Evolutionary conservation across 2,888 invertebrate species (phyloP).

Genomic region (Microplitis manilae): DNA sequence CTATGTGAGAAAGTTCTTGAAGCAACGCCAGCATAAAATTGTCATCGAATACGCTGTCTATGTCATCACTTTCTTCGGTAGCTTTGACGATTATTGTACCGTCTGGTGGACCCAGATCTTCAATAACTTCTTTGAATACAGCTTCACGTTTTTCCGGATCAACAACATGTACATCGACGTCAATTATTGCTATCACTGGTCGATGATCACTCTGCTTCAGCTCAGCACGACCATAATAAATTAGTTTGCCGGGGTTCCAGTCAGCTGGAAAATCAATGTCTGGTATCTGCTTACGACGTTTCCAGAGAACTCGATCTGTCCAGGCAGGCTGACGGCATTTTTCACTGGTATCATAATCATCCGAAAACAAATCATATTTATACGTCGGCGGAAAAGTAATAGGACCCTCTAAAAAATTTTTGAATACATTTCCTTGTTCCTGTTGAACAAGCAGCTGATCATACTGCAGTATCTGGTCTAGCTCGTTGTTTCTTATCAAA

Average conservation of each 20-base stretch:
- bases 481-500: slow-evolving; percentile 82
- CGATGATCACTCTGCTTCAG: slow-evolving; percentile 98
- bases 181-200: slow-evolving; percentile 93
- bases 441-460: slow-evolving; percentile 91
- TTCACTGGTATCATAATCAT: slow-evolving; percentile 99
- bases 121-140: slow-evolving; percentile 88
- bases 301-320: slow-evolving; percentile 98
- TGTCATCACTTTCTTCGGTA: slow-evolving; percentile 74
- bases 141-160: slow-evolving; percentile 83
- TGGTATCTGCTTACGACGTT: slow-evolving; percentile 82
- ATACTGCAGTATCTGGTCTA: slow-evolving; percentile 82
- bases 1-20: slow-evolving; percentile 86
- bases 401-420: slow-evolving; percentile 93
- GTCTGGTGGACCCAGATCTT: slow-evolving; percentile 94
- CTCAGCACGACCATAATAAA: slow-evolving; percentile 94
- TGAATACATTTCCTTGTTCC: slow-evolving; percentile 87
- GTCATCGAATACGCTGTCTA: slow-evolving; percentile 82
- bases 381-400: slow-evolving; percentile 96
- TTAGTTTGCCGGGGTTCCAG: slow-evolving; percentile 84
- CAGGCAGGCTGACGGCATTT: slow-evolving; percentile 97
- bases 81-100: slow-evolving; percentile 88
- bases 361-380: slow-evolving; percentile 98
- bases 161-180: slow-evolving; percentile 88
- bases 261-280: slow-evolving; percentile 77
- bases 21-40: slow-evolving; percentile 85